Evolutionary conservation across 2,797 vertebrate species (phyloP).

Genomic region (Siniperca obscura): DNA sequence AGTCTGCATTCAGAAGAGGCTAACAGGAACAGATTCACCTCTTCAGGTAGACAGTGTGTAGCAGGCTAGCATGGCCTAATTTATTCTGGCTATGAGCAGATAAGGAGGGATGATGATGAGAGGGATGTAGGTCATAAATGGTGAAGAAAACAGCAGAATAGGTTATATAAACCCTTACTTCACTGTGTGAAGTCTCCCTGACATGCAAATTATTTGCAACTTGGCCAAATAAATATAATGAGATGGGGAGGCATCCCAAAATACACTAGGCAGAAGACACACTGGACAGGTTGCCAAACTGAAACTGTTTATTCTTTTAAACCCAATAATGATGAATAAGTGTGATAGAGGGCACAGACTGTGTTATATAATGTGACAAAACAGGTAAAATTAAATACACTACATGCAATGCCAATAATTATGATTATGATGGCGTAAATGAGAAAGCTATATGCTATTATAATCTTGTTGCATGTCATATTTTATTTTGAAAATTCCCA

Average conservation of each 20-base stretch:
- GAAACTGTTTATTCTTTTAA: constrained; percentile 9
- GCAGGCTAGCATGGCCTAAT: constrained; percentile 43
- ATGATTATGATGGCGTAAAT: not conserved
- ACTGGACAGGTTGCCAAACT: constrained; percentile 13
- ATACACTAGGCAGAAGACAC: constrained; percentile 29
- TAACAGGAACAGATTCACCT: constrained; percentile 39
- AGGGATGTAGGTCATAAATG: constrained; percentile 57
- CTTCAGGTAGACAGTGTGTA: constrained; percentile 30
- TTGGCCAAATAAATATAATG: constrained; percentile 38
- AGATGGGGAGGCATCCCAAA: constrained; percentile 33
- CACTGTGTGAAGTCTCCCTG: constrained; percentile 24
- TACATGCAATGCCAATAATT: not conserved
- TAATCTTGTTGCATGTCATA: not conserved
- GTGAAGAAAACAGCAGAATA: constrained; percentile 49
- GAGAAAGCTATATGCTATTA: constrained; percentile 4
- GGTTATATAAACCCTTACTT: constrained; percentile 45
- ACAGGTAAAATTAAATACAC: not conserved
- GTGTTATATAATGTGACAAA: constrained; percentile 1
- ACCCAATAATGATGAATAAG: constrained; percentile 17
- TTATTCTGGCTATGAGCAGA: constrained; percentile 37
- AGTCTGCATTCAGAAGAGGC: constrained; percentile 27
- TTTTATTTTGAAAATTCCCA: not conserved
- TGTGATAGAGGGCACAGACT: not conserved
- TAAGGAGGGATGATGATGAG: constrained; percentile 45
- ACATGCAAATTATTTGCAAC: constrained; percentile 44